Evolutionary conservation across 2,113 vertebrate genomes (phyloP).

Genomic region (Sceloporus tristichus): DNA sequence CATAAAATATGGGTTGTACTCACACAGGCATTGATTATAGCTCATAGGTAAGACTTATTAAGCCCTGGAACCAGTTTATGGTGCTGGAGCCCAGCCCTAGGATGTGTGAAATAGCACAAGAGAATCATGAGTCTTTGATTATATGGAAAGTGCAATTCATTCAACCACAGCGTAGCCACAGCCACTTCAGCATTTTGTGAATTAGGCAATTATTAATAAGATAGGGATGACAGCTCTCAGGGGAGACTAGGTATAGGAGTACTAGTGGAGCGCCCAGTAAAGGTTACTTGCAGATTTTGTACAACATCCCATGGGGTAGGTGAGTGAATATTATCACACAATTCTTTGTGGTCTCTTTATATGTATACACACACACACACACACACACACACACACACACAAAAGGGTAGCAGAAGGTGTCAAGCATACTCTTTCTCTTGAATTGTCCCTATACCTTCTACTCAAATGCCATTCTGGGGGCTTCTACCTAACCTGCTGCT

Average conservation of each 20-base stretch:
- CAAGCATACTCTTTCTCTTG: neutral
- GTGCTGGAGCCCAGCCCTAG: neutral
- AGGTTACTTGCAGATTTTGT: neutral
- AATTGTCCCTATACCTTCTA: neutral
- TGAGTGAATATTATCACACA: neutral
- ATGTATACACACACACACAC: neutral
- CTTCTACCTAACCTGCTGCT: no score
- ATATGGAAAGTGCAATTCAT: neutral
- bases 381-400: no score
- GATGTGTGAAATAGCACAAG: neutral
- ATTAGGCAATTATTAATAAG: neutral
- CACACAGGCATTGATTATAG: no score
- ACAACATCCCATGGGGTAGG: neutral
- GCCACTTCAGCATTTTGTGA: neutral
- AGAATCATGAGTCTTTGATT: neutral
- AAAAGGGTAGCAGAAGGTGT: neutral
- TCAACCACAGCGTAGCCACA: neutral
- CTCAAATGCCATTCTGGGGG: neutral
- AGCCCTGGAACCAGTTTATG: neutral
- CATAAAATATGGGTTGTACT: neutral
- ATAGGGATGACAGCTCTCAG: neutral
- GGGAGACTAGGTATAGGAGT: neutral
- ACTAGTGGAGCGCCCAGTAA: neutral
- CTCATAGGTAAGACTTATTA: neutral
- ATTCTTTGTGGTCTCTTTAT: neutral